Percentiles rank a stretch among this genome's conserved stretches.
Conservation (phyloP, 2,113 vertebrate species). For the Saccopteryx bilineata region DNA sequence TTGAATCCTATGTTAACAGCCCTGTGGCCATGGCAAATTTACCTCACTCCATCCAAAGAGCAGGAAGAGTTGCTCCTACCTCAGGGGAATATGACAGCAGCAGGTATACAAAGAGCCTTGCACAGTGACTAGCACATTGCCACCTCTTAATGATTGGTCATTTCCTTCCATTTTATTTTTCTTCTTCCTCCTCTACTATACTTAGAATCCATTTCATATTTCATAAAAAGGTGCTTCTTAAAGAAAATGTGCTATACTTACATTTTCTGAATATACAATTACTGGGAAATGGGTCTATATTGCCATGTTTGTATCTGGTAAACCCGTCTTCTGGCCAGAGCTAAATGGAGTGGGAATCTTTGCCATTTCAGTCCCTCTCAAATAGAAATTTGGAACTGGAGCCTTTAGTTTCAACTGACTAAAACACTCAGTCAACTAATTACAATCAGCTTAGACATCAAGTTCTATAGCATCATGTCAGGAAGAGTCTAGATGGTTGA, state of each 20-base stretch:
- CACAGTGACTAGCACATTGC: not conserved
- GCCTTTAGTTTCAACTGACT: not conserved
- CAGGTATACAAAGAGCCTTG: not conserved
- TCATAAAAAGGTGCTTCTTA: not conserved
- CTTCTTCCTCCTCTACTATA: not conserved
- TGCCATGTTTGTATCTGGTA: not conserved
- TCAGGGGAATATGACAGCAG: not conserved
- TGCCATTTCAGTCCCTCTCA: not conserved
- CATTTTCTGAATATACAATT: not conserved
- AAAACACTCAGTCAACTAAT: not conserved
- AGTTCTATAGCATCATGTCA: not conserved
- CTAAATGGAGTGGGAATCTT: not conserved
- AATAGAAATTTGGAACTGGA: not conserved
- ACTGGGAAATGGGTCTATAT: not conserved
- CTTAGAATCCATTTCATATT: constrained; percentile 11
- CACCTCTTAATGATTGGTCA: not conserved
- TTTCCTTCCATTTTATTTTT: constrained; percentile 8
- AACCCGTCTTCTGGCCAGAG: not conserved
- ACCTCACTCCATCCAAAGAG: not conserved
- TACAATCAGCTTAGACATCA: not conserved
- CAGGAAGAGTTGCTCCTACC: not conserved
- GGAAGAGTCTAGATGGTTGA: not conserved
- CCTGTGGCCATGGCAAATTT: not conserved
- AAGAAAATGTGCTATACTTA: not conserved
- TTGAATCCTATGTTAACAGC: not conserved